phyloP scores from a whole-genome alignment of 2,888 invertebrate genomes.

The Globia sparganii region DNA sequence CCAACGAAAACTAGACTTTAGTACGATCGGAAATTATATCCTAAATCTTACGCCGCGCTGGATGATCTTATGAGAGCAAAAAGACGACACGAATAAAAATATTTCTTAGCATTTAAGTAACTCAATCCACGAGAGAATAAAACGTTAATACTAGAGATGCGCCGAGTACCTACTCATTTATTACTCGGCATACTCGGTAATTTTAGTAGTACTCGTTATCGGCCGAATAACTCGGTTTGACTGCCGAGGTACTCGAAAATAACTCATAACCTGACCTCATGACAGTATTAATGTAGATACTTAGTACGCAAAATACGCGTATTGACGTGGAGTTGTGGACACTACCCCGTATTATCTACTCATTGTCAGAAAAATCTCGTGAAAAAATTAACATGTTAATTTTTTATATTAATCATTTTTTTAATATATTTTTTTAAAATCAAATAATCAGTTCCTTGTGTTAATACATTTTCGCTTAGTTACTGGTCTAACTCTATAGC shows the following conservation, averaged over 20 bases:
- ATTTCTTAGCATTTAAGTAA: constrained; percentile 6
- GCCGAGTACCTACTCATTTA: not conserved
- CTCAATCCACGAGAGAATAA: constrained; percentile 21
- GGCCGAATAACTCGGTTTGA: not conserved
- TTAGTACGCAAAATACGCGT: too few relatives aligned
- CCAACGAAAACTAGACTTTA: not conserved
- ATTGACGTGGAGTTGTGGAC: too few relatives aligned
- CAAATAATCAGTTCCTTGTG: too few relatives aligned
- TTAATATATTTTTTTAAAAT: too few relatives aligned
- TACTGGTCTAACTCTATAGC: too few relatives aligned
- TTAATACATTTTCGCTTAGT: too few relatives aligned
- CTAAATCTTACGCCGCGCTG: not conserved
- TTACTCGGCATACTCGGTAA: not conserved
- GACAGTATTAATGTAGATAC: too few relatives aligned
- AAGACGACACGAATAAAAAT: constrained; percentile 20
- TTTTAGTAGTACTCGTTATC: not conserved
- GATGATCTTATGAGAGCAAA: not conserved
- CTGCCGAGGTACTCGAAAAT: not conserved
- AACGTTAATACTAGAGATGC: not conserved
- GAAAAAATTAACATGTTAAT: too few relatives aligned
- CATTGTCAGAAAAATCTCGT: too few relatives aligned
- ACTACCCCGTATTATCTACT: too few relatives aligned
- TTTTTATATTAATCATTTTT: too few relatives aligned
- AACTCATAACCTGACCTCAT: not conserved
- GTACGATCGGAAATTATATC: not conserved